phyloP scores from a whole-genome alignment of 2,797 vertebrate species.

The Dicrostonyx torquatus region DNA sequence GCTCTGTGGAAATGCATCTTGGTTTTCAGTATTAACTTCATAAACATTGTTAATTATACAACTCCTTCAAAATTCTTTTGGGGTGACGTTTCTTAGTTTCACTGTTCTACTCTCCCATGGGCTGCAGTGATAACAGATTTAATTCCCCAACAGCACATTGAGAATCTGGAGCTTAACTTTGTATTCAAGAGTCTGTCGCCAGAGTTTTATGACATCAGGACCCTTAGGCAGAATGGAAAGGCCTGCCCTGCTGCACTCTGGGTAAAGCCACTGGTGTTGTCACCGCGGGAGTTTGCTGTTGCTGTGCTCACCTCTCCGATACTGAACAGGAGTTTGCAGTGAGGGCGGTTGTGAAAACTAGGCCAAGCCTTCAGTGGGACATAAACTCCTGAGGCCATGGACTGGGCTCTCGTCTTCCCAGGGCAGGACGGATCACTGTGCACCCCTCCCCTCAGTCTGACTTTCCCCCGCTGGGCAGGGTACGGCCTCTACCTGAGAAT shows the following conservation, averaged over 20 bases:
- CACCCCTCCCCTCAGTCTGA: neutral
- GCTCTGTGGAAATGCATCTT: neutral
- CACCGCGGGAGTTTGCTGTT: neutral
- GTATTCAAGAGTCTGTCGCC: neutral
- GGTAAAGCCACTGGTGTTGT: neutral
- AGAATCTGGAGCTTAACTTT: neutral
- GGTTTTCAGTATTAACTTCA: neutral
- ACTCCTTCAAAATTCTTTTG: neutral
- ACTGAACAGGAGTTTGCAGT: neutral
- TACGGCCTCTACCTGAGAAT: neutral
- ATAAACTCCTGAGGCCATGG: neutral
- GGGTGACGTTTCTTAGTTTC: neutral
- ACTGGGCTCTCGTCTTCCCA: neutral
- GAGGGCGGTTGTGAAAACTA: neutral
- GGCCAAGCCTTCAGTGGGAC: neutral
- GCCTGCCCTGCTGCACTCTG: too few species aligned
- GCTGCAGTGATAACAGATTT: accelerated
- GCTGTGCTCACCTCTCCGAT: neutral
- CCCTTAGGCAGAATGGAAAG: neutral
- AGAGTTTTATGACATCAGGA: neutral
- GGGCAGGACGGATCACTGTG: neutral
- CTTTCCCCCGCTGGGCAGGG: neutral
- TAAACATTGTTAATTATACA: neutral
- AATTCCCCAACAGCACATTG: neutral
- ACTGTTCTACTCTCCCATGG: neutral